Percentiles rank a stretch among this genome's conserved stretches.
Conservation (phyloP, 2,888 invertebrate species). For the Oscheius sp. region DNA sequence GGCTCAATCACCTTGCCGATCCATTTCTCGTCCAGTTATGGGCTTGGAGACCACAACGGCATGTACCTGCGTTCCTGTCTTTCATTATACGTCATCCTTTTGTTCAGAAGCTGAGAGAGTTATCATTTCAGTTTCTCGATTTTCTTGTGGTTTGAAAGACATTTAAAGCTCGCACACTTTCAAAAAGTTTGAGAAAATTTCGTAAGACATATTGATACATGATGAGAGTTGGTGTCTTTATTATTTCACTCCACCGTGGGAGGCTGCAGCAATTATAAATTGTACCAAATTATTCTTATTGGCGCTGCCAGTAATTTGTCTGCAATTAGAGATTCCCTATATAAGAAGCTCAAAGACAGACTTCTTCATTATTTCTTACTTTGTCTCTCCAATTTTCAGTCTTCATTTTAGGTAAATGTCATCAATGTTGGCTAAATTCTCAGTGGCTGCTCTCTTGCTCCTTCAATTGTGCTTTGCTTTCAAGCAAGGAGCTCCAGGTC, state of each 20-base stretch:
- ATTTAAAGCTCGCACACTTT: too few species aligned
- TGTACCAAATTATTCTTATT: constrained; percentile 26
- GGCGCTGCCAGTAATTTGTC: constrained; percentile 10
- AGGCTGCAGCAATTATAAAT: constrained; percentile 18
- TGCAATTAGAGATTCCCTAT: constrained; percentile 10
- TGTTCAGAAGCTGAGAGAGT: too few species aligned
- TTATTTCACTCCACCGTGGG: not conserved
- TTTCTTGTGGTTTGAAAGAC: too few species aligned
- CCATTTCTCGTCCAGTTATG: too few species aligned
- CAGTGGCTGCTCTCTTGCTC: not conserved
- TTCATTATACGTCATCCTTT: too few species aligned
- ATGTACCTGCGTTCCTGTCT: too few species aligned
- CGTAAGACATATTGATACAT: too few species aligned
- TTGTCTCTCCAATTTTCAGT: not conserved
- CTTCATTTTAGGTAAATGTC: not conserved
- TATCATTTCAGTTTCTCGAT: too few species aligned
- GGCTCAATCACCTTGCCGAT: not conserved
- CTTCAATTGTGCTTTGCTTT: constrained; percentile 8
- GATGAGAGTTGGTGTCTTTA: too few species aligned
- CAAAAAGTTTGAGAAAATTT: too few species aligned
- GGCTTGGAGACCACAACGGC: too few species aligned
- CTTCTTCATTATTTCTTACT: not conserved
- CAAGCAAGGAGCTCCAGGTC: constrained; percentile 6
- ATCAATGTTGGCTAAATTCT: not conserved
- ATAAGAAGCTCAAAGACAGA: constrained; percentile 3